Conservation (phyloP, 2,888 invertebrate genomes). For the Coremacera marginata region DNA sequence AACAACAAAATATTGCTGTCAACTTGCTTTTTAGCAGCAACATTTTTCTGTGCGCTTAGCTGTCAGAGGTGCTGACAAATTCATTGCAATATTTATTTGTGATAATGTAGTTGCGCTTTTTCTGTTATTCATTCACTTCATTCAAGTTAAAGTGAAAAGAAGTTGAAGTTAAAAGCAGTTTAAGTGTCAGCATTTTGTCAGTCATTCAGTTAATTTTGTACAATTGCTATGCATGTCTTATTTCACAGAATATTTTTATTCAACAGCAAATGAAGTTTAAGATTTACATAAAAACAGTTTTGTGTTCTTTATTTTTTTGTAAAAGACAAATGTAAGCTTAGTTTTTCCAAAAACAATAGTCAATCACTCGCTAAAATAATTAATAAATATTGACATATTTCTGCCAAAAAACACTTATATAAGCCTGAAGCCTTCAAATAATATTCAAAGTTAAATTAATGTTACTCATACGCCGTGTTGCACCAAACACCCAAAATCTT, state of each 20-base stretch:
- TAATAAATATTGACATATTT: too few relatives aligned
- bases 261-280: too few relatives aligned
- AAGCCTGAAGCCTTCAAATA: too few relatives aligned
- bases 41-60: not conserved
- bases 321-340: too few relatives aligned
- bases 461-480: too few relatives aligned
- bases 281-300: too few relatives aligned
- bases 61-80: conserved; percentile 18
- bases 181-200: conserved; percentile 28
- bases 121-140: not conserved
- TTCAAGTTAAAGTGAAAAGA: conserved; percentile 6
- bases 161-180: conserved; percentile 14
- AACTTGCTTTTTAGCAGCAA: not conserved
- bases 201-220: conserved; percentile 20
- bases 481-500: too few relatives aligned
- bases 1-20: not conserved
- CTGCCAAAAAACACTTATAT: too few relatives aligned
- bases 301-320: too few relatives aligned
- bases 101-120: conserved; percentile 17
- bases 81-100: conserved; percentile 28
- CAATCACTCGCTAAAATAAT: too few relatives aligned
- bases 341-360: too few relatives aligned
- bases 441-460: too few relatives aligned
- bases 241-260: not conserved
- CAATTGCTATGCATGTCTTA: not conserved